phyloP scores from a whole-genome alignment of 2,888 invertebrate genomes.

The Morpho helenor region DNA sequence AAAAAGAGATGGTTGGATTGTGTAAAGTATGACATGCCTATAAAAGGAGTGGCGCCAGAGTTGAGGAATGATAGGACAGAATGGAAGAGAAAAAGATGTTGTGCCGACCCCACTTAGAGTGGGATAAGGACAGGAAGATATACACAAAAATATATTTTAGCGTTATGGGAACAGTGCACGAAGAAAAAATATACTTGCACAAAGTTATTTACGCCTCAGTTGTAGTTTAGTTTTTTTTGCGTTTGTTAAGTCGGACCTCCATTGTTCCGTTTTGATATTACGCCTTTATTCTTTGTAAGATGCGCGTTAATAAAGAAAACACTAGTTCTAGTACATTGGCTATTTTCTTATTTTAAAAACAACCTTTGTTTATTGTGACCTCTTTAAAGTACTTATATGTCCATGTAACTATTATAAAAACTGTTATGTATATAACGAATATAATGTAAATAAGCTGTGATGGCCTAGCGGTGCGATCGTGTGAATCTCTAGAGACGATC shows the following conservation, averaged over 20 bases:
- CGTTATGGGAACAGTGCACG: neutral
- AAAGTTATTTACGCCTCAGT: slow-evolving; percentile 16
- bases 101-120: no score
- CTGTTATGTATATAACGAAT: no score
- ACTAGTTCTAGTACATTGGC: slow-evolving; percentile 1
- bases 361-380: neutral
- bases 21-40: no score
- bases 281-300: slow-evolving; percentile 15
- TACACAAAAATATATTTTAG: no score
- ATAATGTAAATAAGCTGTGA: no score
- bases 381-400: neutral
- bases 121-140: no score
- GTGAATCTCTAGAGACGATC: no score
- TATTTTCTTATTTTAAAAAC: neutral
- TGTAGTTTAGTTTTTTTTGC: slow-evolving; percentile 15
- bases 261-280: slow-evolving; percentile 19
- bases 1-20: no score
- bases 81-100: no score
- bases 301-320: slow-evolving; percentile 12
- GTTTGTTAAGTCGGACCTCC: slow-evolving; percentile 19
- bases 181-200: slow-evolving; percentile 15
- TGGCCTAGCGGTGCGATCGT: no score
- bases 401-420: neutral
- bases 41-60: no score
- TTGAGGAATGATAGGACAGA: no score